Evolutionary conservation across 2,113 vertebrate genomes (phyloP).

Genomic region (Antigone vipio): DNA sequence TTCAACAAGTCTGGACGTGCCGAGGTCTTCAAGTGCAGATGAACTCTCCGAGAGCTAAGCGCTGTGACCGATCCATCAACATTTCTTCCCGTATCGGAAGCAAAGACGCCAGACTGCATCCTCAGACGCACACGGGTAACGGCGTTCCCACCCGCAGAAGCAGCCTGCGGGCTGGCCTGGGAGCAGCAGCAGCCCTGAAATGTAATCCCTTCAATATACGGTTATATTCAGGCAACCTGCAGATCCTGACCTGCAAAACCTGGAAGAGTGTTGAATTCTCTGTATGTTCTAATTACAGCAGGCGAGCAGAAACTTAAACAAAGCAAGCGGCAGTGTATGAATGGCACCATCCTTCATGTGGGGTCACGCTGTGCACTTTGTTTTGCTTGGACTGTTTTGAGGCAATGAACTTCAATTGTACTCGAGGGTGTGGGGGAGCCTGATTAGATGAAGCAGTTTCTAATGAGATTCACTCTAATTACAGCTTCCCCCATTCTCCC

Average conservation of each 20-base stretch:
- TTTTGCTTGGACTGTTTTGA: constrained; percentile 59
- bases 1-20: not conserved
- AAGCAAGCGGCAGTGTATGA: not conserved
- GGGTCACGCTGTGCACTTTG: constrained; percentile 4
- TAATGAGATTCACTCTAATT: constrained; percentile 90
- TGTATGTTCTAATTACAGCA: not conserved
- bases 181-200: not conserved
- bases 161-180: not conserved
- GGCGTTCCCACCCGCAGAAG: accelerated
- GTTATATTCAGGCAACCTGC: not conserved
- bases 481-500: constrained; percentile 76
- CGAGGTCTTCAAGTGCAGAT: not conserved
- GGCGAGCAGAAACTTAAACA: not conserved
- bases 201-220: not conserved
- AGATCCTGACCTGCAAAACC: not conserved
- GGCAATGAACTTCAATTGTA: constrained; percentile 52
- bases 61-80: not conserved
- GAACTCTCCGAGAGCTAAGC: accelerated
- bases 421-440: constrained; percentile 70
- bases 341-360: not conserved
- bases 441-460: constrained; percentile 77
- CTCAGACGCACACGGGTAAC: not conserved
- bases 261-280: not conserved
- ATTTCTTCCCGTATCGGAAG: not conserved
- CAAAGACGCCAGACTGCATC: not conserved